These are phyloP conservation scores for Noctuana brunneofusca DNA, from an alignment of 2,888 invertebrate species.

Conservation along the genomic window DNA sequence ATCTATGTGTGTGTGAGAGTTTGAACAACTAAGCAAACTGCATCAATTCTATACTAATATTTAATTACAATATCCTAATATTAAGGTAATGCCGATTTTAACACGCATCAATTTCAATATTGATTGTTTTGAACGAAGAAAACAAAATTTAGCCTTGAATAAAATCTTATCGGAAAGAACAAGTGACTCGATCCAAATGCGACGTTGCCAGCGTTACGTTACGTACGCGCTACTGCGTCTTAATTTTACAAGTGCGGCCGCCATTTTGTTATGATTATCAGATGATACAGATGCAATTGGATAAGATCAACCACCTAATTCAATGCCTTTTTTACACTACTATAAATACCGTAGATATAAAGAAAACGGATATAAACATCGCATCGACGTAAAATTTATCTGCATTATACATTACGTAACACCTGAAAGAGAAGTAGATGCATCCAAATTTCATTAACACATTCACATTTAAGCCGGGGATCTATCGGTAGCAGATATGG, in stretches of 20 bases:
- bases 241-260: conserved; percentile 64
- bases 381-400: conserved; percentile 13
- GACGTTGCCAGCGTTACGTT: conserved; percentile 76
- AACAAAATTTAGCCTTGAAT: conserved; percentile 75
- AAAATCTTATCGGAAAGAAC: conserved; percentile 72
- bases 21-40: neutral
- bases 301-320: conserved; percentile 46
- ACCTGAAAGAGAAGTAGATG: conserved; percentile 48
- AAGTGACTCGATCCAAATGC: conserved; percentile 65
- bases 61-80: conserved; percentile 42
- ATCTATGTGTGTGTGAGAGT: conserved; percentile 20
- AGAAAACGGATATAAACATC: neutral
- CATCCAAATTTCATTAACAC: conserved; percentile 53
- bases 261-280: conserved; percentile 73
- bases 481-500: conserved; percentile 50
- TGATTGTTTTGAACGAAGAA: conserved; percentile 67
- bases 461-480: conserved; percentile 48
- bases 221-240: conserved; percentile 67
- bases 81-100: conserved; percentile 39
- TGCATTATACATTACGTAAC: conserved; percentile 40
- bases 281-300: conserved; percentile 53
- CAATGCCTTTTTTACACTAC: conserved; percentile 30
- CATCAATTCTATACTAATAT: conserved; percentile 38
- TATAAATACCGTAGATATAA: conserved; percentile 6
- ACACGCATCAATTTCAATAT: conserved; percentile 42